A percentile compares a stretch with the other conserved stretches of the same genome.
Conservation (phyloP, 2,888 invertebrate genomes). For the Nemapogon koenigi region DNA sequence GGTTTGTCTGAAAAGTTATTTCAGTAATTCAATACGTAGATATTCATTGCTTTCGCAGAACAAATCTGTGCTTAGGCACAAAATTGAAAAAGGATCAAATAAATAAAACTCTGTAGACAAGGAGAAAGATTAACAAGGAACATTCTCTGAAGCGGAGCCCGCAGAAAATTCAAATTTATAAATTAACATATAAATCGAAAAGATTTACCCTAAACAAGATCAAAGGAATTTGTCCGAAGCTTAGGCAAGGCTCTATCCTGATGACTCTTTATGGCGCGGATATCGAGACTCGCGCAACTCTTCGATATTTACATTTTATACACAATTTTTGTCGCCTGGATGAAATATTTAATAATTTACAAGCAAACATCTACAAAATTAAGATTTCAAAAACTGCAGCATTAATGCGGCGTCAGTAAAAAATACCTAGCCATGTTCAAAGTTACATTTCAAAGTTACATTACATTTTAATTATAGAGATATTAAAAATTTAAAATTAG, state of each 20-base stretch:
- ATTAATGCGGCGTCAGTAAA: too few species aligned
- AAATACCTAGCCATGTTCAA: too few species aligned
- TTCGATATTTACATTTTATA: constrained; percentile 5
- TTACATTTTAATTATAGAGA: too few species aligned
- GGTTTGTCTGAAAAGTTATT: too few species aligned
- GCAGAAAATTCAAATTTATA: constrained; percentile 53
- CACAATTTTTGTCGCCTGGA: constrained; percentile 3
- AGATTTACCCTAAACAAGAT: constrained; percentile 60
- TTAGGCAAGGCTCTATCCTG: constrained; percentile 31
- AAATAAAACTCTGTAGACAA: constrained; percentile 27
- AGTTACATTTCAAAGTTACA: too few species aligned
- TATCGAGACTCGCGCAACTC: constrained; percentile 21
- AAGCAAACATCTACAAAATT: too few species aligned
- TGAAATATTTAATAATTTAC: not conserved
- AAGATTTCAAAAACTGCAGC: too few species aligned
- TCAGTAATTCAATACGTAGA: constrained; percentile 3
- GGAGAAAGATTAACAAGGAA: constrained; percentile 42
- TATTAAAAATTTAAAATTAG: too few species aligned
- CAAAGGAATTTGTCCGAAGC: constrained; percentile 56
- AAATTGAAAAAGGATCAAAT: constrained; percentile 27
- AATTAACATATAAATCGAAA: constrained; percentile 64
- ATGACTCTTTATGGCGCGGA: constrained; percentile 46
- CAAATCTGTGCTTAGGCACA: constrained; percentile 11
- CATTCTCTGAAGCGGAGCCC: constrained; percentile 33
- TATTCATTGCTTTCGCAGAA: constrained; percentile 5